Conservation (phyloP, 2,888 invertebrate species). For the Harmothoe impar region DNA sequence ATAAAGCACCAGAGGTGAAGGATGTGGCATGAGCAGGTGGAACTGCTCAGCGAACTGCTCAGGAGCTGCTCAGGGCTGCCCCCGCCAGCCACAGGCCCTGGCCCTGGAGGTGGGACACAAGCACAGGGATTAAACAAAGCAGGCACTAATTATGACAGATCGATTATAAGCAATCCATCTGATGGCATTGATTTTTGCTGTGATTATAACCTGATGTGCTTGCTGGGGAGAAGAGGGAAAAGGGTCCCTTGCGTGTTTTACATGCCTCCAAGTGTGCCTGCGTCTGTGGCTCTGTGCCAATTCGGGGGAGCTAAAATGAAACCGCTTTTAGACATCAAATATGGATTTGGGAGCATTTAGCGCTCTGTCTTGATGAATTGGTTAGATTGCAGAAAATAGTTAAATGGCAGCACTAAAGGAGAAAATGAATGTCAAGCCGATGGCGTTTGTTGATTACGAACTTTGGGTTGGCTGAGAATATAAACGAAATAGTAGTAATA, state of each 20-base stretch:
- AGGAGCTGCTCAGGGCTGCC: background rate
- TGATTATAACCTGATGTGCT: background rate
- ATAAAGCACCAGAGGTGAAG: background rate
- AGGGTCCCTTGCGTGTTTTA: background rate
- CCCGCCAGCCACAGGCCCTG: background rate
- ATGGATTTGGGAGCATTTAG: constrained; percentile 28
- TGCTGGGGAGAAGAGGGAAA: background rate
- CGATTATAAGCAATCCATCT: constrained; percentile 29
- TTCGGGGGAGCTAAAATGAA: background rate
- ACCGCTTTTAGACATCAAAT: background rate
- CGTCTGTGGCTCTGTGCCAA: too few species aligned
- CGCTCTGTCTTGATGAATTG: background rate
- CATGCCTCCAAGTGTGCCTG: background rate
- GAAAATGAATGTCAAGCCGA: background rate
- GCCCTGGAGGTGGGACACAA: background rate
- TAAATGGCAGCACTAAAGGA: background rate
- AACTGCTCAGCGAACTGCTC: background rate
- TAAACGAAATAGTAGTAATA: too few species aligned
- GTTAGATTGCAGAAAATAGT: background rate
- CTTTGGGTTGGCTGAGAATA: too few species aligned
- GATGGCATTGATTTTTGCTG: background rate
- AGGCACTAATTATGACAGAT: constrained; percentile 23
- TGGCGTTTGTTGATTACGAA: too few species aligned
- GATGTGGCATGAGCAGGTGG: background rate
- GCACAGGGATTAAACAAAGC: background rate